Evolutionary conservation across 1,140 invertebrate species (phyloP).

Genomic region (Lepidurus packardi): DNA sequence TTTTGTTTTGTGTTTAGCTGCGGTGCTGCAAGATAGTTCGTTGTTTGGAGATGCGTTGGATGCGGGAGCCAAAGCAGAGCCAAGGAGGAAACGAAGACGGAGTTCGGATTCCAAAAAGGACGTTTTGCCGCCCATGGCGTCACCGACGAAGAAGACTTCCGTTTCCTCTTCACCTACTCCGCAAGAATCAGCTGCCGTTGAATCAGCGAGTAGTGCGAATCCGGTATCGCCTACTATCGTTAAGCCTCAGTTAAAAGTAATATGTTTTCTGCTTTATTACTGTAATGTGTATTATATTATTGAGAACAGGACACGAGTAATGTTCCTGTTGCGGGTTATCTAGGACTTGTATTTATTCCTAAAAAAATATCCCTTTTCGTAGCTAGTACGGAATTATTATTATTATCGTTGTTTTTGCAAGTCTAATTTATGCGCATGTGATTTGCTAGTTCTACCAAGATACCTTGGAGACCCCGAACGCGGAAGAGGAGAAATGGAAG

Average conservation of each 20-base stretch:
- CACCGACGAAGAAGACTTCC: background rate
- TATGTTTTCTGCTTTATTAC: background rate
- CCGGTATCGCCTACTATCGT: constrained; percentile 46
- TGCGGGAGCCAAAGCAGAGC: constrained; percentile 64
- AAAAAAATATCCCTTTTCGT: background rate
- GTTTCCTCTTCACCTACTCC: background rate
- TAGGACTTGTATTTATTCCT: too few relatives aligned
- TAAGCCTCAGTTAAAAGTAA: constrained; percentile 52
- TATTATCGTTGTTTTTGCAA: background rate
- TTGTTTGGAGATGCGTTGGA: constrained; percentile 87
- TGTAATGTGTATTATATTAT: background rate
- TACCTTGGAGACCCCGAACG: constrained; percentile 60
- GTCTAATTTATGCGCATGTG: constrained; percentile 31
- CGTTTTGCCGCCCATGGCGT: background rate
- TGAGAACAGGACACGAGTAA: background rate
- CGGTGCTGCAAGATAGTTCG: constrained; percentile 76
- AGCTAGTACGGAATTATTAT: background rate
- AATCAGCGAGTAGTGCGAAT: background rate
- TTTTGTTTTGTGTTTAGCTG: constrained; percentile 49
- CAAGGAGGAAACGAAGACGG: constrained; percentile 67
- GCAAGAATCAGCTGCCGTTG: background rate
- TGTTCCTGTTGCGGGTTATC: too few relatives aligned
- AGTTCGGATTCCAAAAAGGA: constrained; percentile 50
- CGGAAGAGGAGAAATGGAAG: constrained; percentile 45
- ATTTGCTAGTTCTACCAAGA: constrained; percentile 79